phyloP scores from a whole-genome alignment of 23 tunicate species.

The Diplosoma virens region DNA sequence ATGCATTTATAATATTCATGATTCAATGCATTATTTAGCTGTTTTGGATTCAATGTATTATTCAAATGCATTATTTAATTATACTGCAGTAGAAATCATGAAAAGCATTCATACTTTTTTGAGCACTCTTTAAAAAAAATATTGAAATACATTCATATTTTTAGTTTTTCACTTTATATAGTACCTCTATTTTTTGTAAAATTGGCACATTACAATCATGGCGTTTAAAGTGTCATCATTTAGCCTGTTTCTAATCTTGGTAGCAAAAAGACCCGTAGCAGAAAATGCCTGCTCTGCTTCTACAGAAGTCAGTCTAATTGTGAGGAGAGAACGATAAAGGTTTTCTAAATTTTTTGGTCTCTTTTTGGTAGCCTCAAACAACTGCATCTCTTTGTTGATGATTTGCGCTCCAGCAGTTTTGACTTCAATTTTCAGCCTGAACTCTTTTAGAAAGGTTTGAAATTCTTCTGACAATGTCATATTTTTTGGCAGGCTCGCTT shows the following conservation, averaged over 20 bases:
- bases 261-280: constrained; percentile 6
- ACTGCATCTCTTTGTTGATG: constrained; percentile 1
- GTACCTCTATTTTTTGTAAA: background rate
- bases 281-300: constrained; percentile 7
- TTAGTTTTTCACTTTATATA: background rate
- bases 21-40: too few species aligned
- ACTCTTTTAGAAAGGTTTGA: background rate
- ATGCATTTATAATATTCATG: background rate
- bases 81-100: background rate
- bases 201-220: constrained; percentile 16
- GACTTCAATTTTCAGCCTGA: too few species aligned
- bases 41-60: too few species aligned
- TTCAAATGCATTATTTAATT: background rate
- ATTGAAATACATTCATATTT: background rate
- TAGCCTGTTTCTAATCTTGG: constrained; percentile 14
- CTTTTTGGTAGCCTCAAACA: constrained; percentile 7
- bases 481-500: background rate
- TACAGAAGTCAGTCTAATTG: background rate
- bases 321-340: background rate
- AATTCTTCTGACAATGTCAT: too few species aligned
- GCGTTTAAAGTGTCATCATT: constrained; percentile 11
- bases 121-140: too few species aligned
- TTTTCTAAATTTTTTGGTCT: constrained; percentile 18
- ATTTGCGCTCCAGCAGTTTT: background rate
- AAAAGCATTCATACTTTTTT: background rate